Evolutionary conservation across 2,113 vertebrate genomes (phyloP), one percentile per base, ranked within the genome.

Genomic region (Rhabdomys dilectus): DNA sequence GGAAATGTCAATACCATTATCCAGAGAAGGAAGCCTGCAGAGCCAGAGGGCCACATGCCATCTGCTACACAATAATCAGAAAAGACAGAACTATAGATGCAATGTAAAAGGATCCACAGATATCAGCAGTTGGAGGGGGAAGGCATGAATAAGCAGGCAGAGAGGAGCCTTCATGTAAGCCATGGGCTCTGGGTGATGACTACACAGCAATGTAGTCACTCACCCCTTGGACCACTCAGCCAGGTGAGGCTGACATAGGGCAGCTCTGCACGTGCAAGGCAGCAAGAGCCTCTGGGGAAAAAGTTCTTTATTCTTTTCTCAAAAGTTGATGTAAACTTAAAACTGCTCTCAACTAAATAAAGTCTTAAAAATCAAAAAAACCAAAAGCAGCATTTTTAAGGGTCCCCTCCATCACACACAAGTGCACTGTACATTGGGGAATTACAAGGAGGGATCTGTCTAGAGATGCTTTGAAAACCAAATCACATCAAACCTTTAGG

Each of bases 301-400:
- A 66, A 66, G 5, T 13, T 36, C 36, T 34, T 29, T 26, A 58
- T 1, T 13, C 31, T 3, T 36, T 12, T 1, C 64, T 78, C 62
- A 72, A 26, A 39, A 62, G 72, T 72, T 91, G 29, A 68, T 64
- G 22, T 21, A 36, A 72, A 53, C 26, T 77, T 60, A 86, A 90
- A 93, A 80, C 39, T 89, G 13, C 42, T 60, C 62, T 42, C 45
- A 51, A 89, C 22, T 86, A 77, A 95, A 17, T 82, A 77, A 91
- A 48, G 60, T 62, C 16, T 82, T 42, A 36, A 51, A 51, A 36
- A 36, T 45, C 66, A 68, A 7, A 51, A 51, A 26, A 51, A 56
- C 68, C 39, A 66, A 76, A 77, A 78, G n/a, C 13, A 48, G 84
- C 77, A 31, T 29, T 68, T 48, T 73, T 9, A 81, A n/a, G 29